Evolutionary conservation across 2,113 vertebrate species (phyloP), one percentile per base, ranked within the genome.

Genomic region (Alligator mississippiensis): DNA sequence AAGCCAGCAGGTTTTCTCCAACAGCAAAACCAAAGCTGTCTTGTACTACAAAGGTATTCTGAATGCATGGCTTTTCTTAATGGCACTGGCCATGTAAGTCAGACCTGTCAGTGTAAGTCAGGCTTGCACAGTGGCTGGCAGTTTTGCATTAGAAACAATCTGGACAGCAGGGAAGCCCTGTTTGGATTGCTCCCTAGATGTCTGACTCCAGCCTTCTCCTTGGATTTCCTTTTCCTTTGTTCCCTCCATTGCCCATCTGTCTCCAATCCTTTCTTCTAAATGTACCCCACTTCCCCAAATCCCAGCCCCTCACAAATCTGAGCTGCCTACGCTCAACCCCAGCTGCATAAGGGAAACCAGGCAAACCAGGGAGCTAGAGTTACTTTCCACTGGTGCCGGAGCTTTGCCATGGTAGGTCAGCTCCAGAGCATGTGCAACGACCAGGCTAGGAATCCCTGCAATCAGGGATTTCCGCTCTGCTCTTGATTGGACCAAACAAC

Each of bases 1-100:
- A 27, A 0, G 0, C 12, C 1, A 0, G 54, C 15, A 38, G 62
- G 55, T 61, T 38, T 24, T 72, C 68, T 72, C 30, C 34, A 12
- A 25, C 14, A 21, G 22, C 22, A 13, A 74, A 34, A 72, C 14
- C 14, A 72, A 38, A 19, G 30, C 34, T 10, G 2, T 22, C 70
- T 24, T 34, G 34, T 38, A 47, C 34, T 47, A 38, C 34, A 47
- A 16, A 38, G 74, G 21, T 11, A 11, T 64, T 4, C 22, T 60
- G 28, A 0, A 0, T 30, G 70, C 19, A 1, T 1, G 28, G 66
- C 68, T 54, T 47, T 47, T 47, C 47, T 47, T 47, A 47, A 47
- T 47, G 47, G 47, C 47, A 47, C 47, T 47, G 8, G 47, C 47
- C 34, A 34, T 34, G 34, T 34, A 34, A 47, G 21, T 72, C 24